Conservation (phyloP, 2,888 invertebrate genomes). For the Cosmia pyralina region DNA sequence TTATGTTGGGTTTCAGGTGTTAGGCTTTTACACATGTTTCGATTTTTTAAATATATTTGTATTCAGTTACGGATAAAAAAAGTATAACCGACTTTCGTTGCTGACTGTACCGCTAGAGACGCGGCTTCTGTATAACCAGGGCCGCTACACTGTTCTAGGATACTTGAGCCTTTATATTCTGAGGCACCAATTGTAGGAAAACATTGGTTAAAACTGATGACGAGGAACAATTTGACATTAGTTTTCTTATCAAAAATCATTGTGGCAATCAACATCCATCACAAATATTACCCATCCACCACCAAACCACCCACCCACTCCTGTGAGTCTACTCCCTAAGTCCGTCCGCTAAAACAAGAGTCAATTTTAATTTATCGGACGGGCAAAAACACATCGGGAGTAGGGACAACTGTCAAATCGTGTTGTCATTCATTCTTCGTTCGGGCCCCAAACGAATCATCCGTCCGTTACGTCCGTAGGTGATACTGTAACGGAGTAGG, state of each 20-base stretch:
- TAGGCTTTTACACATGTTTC: neutral
- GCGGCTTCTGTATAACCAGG: constrained; percentile 21
- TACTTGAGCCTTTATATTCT: constrained; percentile 5
- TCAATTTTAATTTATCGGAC: no score
- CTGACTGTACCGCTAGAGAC: constrained; percentile 31
- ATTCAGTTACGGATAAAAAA: neutral
- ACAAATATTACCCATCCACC: neutral
- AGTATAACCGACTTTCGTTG: constrained; percentile 38
- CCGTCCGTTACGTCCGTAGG: no score
- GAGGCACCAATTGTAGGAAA: neutral
- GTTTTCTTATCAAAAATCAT: constrained; percentile 10
- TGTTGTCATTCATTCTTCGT: no score
- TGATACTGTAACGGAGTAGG: no score
- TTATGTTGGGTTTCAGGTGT: neutral
- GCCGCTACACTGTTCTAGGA: constrained; percentile 18
- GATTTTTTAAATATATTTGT: constrained; percentile 1
- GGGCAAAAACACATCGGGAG: no score
- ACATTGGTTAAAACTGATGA: neutral
- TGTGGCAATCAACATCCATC: neutral
- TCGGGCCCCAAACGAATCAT: no score
- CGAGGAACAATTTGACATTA: constrained; percentile 8
- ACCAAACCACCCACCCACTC: no score
- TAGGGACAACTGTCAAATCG: no score
- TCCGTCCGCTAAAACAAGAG: no score
- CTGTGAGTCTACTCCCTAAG: neutral